Evolutionary conservation across 2,797 vertebrate species (phyloP).

Genomic region (Betta splendens): DNA sequence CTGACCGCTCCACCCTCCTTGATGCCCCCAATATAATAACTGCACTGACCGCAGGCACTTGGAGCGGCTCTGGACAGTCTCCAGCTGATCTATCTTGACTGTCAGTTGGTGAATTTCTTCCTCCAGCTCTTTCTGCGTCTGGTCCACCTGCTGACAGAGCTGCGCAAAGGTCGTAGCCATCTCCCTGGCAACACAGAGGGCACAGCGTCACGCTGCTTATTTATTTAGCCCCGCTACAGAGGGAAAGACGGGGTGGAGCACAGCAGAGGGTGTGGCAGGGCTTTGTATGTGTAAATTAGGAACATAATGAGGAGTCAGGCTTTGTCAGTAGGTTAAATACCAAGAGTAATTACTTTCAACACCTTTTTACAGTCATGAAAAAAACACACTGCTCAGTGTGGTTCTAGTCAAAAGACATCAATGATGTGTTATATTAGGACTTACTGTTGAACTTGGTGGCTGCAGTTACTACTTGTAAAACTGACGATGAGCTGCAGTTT

Average conservation of each 20-base stretch:
- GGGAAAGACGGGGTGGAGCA: slow-evolving; percentile 4
- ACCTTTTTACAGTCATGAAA: too few species aligned
- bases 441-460: slow-evolving; percentile 98
- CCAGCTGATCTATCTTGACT: slow-evolving; percentile 88
- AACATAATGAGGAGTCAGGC: background rate
- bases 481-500: slow-evolving; percentile 95
- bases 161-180: slow-evolving; percentile 82
- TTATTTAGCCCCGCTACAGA: slow-evolving; percentile 51
- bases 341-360: too few species aligned
- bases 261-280: slow-evolving; percentile 3
- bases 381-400: background rate
- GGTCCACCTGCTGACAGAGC: slow-evolving; percentile 87
- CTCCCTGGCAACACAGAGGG: slow-evolving; percentile 85
- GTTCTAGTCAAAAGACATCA: background rate
- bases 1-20: background rate
- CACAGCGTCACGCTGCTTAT: slow-evolving; percentile 41
- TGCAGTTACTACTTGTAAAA: slow-evolving; percentile 95
- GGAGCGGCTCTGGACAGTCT: slow-evolving; percentile 87
- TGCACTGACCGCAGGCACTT: slow-evolving; percentile 87
- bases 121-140: slow-evolving; percentile 90
- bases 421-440: slow-evolving; percentile 50
- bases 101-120: slow-evolving; percentile 87
- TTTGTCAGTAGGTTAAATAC: slow-evolving; percentile 19
- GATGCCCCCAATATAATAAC: background rate
- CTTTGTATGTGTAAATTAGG: slow-evolving; percentile 5